phyloP scores from a whole-genome alignment of 1,140 invertebrate genomes.

The Ceratosolen fusciceps region DNA sequence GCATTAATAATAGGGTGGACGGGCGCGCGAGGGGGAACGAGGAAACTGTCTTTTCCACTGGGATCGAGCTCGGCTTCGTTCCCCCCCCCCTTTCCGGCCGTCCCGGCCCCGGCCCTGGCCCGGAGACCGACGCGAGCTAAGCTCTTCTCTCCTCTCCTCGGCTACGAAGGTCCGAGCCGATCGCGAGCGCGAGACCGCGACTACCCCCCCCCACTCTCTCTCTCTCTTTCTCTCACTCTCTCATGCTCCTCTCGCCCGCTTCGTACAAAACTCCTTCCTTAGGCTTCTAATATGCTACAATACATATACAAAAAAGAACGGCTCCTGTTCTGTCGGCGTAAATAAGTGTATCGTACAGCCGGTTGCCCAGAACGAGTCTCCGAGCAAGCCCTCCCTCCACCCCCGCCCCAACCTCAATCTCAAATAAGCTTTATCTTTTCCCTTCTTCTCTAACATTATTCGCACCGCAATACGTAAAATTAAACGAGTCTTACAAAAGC shows the following conservation, averaged over 20 bases:
- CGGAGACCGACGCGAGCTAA: too few relatives aligned
- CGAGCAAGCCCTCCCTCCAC: too few relatives aligned
- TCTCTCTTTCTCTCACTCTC: too few relatives aligned
- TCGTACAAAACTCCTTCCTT: constrained; percentile 62
- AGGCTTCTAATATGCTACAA: constrained; percentile 67
- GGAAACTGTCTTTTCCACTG: neutral
- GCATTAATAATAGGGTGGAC: neutral
- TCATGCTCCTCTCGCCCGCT: constrained; percentile 42
- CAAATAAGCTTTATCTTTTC: too few relatives aligned
- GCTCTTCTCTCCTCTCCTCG: too few relatives aligned
- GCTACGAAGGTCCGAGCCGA: constrained; percentile 27
- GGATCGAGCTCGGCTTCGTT: too few relatives aligned
- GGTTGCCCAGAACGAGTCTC: constrained; percentile 10
- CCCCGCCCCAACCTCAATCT: too few relatives aligned
- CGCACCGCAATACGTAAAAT: constrained; percentile 18
- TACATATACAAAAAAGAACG: constrained; percentile 67
- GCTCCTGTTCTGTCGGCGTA: constrained; percentile 55
- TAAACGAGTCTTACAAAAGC: constrained; percentile 1
- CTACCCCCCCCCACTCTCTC: too few relatives aligned
- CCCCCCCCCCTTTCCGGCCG: too few relatives aligned
- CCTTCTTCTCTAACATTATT: neutral
- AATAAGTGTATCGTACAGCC: constrained; percentile 57
- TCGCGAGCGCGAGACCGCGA: constrained; percentile 39
- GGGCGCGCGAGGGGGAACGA: neutral
- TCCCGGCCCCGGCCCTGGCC: too few relatives aligned